Evolutionary conservation across 2,797 vertebrate species (phyloP), one percentile per base, ranked within the genome.

Genomic region (Acanthurus lineatus): DNA sequence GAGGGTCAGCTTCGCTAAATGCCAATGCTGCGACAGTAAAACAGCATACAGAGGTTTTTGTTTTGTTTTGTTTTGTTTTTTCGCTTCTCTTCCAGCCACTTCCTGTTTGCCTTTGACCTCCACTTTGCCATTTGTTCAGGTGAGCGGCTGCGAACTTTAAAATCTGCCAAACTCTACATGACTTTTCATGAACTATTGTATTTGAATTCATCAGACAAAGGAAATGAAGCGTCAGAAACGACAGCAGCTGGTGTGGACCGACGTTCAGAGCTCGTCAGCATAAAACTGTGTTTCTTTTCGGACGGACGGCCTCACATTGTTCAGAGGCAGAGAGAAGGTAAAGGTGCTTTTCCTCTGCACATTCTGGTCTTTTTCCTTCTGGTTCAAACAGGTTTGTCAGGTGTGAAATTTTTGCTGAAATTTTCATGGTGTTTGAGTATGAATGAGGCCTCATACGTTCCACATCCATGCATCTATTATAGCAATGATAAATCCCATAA

Each of bases 401-500:
- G 28, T 11, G 16, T 48, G 20, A 35, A 53, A 66, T 25, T 25
- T 71, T 77, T 12, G 28, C n/a, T 44, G 45, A 71, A 61, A 61
- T 61, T 38, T 72, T 85, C 63, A 73, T 20, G 54, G 66, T 67
- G 22, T 56, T 65, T 69, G 61, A 73, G 40, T 69, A 51, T 47
- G 66, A 86, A 79, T 70, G 63, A 73, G 52, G 56, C 60, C 69
- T 77, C 32, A 54, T 73, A 61, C 35, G 71, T 74, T 73, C 71
- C 68, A 65, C 62, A 49, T 57, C 61, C 52, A 52, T 64, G 52
- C 68, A 54, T 72, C 56, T 69, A 72, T 73, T 69, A 49, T 12
- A 38, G 59, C 20, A 61, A 35, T 58, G 75, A 69, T 69, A 77
- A 69, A 59, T 69, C 51, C 54, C 58, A 40, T 67, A 73, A 76